These are phyloP conservation scores for Pipa parva DNA, from an alignment of 2,113 vertebrate species.

Conservation along the genomic window DNA sequence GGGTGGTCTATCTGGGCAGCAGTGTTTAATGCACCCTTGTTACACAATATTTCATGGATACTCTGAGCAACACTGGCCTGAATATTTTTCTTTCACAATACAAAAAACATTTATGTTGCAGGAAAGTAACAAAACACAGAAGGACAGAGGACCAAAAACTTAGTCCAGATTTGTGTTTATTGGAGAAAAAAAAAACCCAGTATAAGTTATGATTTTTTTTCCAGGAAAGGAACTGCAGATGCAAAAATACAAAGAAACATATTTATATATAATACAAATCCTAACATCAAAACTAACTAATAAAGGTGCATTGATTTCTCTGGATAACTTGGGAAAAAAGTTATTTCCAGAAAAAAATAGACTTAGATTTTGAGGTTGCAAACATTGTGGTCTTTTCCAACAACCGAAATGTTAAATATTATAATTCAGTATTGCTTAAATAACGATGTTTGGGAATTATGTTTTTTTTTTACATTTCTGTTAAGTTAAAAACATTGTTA, in stretches of 20 bases:
- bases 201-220: conserved; percentile 50
- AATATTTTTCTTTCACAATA: too few species aligned
- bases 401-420: background rate
- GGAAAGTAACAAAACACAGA: background rate
- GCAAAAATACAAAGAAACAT: conserved; percentile 44
- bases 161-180: conserved; percentile 28
- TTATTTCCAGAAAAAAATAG: background rate
- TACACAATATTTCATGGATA: too few species aligned
- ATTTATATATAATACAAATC: conserved; percentile 46
- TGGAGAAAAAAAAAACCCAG: conserved; percentile 40
- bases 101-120: background rate
- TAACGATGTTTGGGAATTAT: background rate
- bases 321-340: background rate
- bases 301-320: conserved; percentile 46
- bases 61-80: too few species aligned
- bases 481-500: background rate
- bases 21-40: too few species aligned
- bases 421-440: background rate
- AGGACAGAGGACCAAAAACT: background rate
- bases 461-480: background rate
- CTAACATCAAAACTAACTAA: conserved; percentile 51
- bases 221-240: conserved; percentile 11
- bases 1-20: too few species aligned
- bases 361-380: background rate
- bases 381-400: background rate